Evolutionary conservation across 2,888 invertebrate species (phyloP), one percentile per base, ranked within the genome.

Genomic region (Mellilla xanthometata): DNA sequence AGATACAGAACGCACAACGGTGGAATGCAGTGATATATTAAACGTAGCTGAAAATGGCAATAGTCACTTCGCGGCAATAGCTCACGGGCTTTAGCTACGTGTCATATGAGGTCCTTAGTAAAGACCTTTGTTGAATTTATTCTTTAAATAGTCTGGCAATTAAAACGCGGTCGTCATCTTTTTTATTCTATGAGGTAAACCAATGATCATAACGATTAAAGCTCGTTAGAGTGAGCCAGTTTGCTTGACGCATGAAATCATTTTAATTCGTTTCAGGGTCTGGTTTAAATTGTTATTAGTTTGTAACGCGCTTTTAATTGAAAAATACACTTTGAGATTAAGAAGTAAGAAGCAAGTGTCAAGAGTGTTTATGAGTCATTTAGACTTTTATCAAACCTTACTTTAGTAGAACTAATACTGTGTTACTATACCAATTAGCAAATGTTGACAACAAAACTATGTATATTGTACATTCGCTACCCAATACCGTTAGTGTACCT

Each of bases 1-100:
- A 80, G 78, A 78, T 70, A 68, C 66, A 61, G 53, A 52, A 34
- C 62, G 66, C 65, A 55, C 65, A 62, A 64, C 63, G 62, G 65
- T 58, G 71, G 77, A 73, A 78, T 73, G 70, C 60, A 57, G 69
- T 60, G 59, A 75, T 77, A 68, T 68, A 73, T 71, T 63, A 68
- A 62, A 49, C 49, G 54, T 67, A 67, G 68, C 70, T 66, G 60
- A 61, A 72, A 47, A 57, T 49, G 57, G 54, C 28, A 42, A 28
- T 41, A 50, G 9, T 22, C 12, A 12, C 27, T 32, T 41, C 32
- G 39, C 26, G 34, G 26, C 42, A 35, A 40, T 44, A 30, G 41
- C 34, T 27, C 19, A 40, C 23, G 15, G 49, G 33, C 43, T 41
- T 47, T 38, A 50, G 44, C 42, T 23, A 23, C 4, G 22, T 40